These are phyloP conservation scores for Calameuta idolon DNA, from an alignment of 2,888 invertebrate species.

Conservation along the genomic window DNA sequence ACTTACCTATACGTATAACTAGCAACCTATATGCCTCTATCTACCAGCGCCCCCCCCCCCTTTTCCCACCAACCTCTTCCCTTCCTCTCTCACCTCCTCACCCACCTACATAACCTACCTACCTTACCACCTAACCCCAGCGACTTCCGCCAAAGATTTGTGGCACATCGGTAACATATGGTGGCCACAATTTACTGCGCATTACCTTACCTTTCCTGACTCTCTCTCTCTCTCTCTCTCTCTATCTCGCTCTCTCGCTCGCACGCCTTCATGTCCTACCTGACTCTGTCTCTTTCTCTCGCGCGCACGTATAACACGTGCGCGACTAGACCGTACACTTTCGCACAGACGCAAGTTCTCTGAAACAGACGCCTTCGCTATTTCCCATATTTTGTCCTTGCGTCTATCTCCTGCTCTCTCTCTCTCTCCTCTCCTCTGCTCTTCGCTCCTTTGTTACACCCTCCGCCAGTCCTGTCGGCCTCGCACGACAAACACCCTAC, in stretches of 20 bases:
- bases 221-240: conserved; percentile 25
- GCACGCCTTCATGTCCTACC: background rate
- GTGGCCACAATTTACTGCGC: conserved; percentile 52
- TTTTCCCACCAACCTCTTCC: background rate
- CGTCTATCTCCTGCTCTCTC: conserved; percentile 1
- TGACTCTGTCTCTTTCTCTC: conserved; percentile 1
- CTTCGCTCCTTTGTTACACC: background rate
- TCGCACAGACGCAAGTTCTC: no score
- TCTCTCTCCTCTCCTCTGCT: background rate
- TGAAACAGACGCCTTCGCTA: no score
- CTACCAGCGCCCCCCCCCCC: no score
- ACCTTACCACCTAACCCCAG: conserved; percentile 12
- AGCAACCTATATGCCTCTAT: no score
- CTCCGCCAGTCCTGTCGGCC: background rate
- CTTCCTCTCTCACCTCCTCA: no score
- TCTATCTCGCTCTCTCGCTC: conserved; percentile 15
- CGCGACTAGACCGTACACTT: no score
- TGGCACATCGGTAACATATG: conserved; percentile 51
- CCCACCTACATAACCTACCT: background rate
- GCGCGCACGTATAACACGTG: background rate
- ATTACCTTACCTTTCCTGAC: conserved; percentile 36
- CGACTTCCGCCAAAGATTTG: conserved; percentile 43
- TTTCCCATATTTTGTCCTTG: conserved; percentile 6
- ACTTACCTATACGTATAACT: no score
- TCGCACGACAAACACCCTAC: conserved; percentile 1